Conservation (phyloP, 1,140 invertebrate species). For the Reticulitermes speratus region DNA sequence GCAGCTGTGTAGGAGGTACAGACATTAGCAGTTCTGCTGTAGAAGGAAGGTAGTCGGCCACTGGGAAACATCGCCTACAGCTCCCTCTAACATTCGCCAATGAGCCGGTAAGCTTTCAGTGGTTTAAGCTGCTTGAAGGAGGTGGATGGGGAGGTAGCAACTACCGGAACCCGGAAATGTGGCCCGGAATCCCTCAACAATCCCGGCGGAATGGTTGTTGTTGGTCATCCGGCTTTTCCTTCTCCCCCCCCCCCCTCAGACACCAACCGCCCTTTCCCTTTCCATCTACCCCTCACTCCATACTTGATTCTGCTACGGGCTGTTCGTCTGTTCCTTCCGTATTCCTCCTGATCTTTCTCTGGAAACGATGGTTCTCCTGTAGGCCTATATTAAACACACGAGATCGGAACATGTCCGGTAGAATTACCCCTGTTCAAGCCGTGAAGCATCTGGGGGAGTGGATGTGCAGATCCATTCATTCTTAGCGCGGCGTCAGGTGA, state of each 20-base stretch:
- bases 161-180: slow-evolving; percentile 34
- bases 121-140: slow-evolving; percentile 13
- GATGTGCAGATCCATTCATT: too few relatives aligned
- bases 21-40: too few relatives aligned
- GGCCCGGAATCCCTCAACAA: slow-evolving; percentile 33
- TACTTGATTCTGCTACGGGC: background rate
- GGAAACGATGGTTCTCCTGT: too few relatives aligned
- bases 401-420: too few relatives aligned
- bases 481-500: too few relatives aligned
- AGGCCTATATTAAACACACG: too few relatives aligned
- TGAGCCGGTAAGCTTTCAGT: slow-evolving; percentile 29
- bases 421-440: too few relatives aligned
- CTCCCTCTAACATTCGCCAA: background rate
- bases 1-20: background rate
- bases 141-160: slow-evolving; percentile 16
- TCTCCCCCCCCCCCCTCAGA: background rate
- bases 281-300: background rate
- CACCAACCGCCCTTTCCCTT: background rate
- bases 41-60: too few relatives aligned
- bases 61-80: background rate
- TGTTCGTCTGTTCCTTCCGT: background rate
- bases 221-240: slow-evolving; percentile 30
- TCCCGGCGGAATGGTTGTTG: slow-evolving; percentile 30
- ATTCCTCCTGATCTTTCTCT: too few relatives aligned
- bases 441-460: too few relatives aligned